Percentiles rank a stretch among this genome's conserved stretches.
phyloP scores from a whole-genome alignment of 2,113 vertebrate genomes.

The Opisthocomus hoazin region DNA sequence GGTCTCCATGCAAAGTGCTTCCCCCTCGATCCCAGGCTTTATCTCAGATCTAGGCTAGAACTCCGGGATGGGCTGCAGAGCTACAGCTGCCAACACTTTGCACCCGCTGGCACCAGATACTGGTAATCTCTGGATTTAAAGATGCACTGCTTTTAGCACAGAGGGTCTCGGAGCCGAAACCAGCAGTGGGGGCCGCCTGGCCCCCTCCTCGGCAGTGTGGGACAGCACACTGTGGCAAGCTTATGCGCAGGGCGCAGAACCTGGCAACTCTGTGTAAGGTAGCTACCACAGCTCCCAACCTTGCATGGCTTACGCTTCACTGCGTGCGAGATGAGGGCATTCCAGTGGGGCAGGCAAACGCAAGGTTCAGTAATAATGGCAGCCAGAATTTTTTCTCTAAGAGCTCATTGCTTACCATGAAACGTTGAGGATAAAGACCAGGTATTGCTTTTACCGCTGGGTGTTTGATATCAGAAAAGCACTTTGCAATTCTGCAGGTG shows the following conservation, averaged over 20 bases:
- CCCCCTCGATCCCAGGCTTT: background rate
- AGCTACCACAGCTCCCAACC: background rate
- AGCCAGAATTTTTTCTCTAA: background rate
- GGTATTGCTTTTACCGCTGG: background rate
- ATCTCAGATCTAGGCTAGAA: background rate
- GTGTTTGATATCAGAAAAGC: background rate
- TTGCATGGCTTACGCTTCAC: background rate
- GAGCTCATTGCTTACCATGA: background rate
- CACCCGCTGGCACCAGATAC: background rate
- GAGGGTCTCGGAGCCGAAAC: accelerated
- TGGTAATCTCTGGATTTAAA: background rate
- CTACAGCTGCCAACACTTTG: background rate
- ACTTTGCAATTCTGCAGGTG: background rate
- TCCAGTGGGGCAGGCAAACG: background rate
- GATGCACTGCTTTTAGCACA: background rate
- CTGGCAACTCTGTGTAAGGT: background rate
- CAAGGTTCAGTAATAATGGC: background rate
- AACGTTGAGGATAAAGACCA: background rate
- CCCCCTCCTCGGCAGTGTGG: accelerated
- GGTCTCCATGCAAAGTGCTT: background rate
- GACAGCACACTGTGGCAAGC: background rate
- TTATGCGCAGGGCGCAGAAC: background rate
- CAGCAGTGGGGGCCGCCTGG: background rate
- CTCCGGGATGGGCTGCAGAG: background rate
- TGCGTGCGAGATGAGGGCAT: accelerated